A percentile compares a stretch with the other conserved stretches of the same genome.
Evolutionary conservation across 2,888 invertebrate species (phyloP).

Genomic region (Apodemia mormo): DNA sequence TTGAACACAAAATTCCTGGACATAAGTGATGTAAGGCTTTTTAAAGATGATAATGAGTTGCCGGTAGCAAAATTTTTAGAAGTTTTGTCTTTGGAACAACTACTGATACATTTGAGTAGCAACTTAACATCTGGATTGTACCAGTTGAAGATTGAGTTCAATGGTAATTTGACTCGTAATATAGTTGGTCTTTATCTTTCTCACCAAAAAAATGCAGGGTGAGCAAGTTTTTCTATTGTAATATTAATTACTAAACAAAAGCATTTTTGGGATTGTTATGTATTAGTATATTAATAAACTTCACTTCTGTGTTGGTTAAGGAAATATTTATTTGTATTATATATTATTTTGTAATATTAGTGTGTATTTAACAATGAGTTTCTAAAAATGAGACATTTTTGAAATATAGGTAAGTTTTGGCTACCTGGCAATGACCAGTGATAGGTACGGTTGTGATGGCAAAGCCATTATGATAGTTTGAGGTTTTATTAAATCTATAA

Average conservation of each 20-base stretch:
- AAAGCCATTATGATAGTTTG: too few relatives aligned
- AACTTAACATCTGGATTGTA: slow-evolving; percentile 64
- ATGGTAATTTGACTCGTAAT: slow-evolving; percentile 83
- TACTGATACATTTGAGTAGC: slow-evolving; percentile 56
- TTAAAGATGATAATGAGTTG: slow-evolving; percentile 48
- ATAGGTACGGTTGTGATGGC: too few relatives aligned
- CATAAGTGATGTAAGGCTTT: slow-evolving; percentile 66
- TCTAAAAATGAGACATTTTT: too few relatives aligned
- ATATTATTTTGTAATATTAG: too few relatives aligned
- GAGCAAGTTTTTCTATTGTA: slow-evolving; percentile 21
- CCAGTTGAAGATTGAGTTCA: slow-evolving; percentile 81
- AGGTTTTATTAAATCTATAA: too few relatives aligned
- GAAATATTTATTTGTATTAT: too few relatives aligned
- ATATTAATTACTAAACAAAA: background rate
- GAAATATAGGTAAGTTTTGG: too few relatives aligned
- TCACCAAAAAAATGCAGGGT: slow-evolving; percentile 80
- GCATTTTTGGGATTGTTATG: too few relatives aligned
- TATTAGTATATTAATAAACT: too few relatives aligned
- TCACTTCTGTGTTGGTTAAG: too few relatives aligned
- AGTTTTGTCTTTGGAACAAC: slow-evolving; percentile 58
- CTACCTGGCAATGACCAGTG: too few relatives aligned
- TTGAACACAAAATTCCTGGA: slow-evolving; percentile 83
- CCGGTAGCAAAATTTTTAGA: slow-evolving; percentile 53
- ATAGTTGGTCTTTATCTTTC: slow-evolving; percentile 89
- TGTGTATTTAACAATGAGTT: too few relatives aligned